Conservation (phyloP, 2,888 invertebrate species). For the Drosophila multiciliata region DNA sequence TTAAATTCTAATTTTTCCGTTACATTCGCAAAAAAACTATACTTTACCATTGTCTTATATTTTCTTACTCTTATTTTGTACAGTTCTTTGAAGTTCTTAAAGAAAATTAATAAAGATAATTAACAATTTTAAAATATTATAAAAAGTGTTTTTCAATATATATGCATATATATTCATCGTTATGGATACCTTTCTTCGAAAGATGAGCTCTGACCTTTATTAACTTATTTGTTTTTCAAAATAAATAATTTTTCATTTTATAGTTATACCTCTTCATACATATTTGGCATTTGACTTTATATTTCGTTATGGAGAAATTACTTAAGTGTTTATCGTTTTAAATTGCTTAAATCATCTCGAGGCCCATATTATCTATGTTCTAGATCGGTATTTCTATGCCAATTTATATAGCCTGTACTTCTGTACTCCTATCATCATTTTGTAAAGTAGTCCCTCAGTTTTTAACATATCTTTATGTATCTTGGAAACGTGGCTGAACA, state of each 20-base stretch:
- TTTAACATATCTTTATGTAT: neutral
- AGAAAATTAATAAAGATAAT: neutral
- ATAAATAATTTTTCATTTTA: neutral
- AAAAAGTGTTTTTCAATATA: neutral
- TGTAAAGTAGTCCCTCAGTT: neutral
- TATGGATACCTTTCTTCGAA: neutral
- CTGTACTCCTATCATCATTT: neutral
- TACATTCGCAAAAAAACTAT: rapidly evolving
- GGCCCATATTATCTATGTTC: neutral
- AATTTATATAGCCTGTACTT: neutral
- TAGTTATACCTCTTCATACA: neutral
- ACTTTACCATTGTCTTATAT: neutral
- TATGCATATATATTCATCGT: neutral
- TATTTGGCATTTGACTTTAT: neutral
- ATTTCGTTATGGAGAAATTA: neutral
- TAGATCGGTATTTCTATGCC: neutral
- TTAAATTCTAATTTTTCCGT: neutral
- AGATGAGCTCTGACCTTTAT: neutral
- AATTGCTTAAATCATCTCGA: too few relatives aligned
- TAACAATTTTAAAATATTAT: neutral
- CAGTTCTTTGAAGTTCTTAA: neutral
- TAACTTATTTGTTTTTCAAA: neutral
- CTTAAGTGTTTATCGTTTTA: neutral
- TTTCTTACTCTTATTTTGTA: neutral
- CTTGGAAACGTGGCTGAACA: neutral